Conservation (phyloP, 2,888 invertebrate species). For the Pheosia gnoma region DNA sequence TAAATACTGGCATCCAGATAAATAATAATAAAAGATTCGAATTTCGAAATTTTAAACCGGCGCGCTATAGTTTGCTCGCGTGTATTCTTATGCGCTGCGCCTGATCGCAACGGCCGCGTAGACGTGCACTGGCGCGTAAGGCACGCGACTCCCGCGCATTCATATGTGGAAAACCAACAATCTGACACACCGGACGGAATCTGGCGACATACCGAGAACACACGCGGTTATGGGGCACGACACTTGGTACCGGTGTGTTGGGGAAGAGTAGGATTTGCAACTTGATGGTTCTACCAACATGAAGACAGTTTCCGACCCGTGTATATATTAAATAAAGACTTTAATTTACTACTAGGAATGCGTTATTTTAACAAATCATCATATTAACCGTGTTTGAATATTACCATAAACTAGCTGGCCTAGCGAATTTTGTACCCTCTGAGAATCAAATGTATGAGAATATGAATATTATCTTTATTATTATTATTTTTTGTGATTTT, state of each 20-base stretch:
- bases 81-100: constrained; percentile 59
- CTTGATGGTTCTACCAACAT: too few relatives aligned
- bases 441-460: too few relatives aligned
- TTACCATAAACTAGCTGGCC: too few relatives aligned
- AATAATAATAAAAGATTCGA: constrained; percentile 18
- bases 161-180: constrained; percentile 72
- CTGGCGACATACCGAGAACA: constrained; percentile 45
- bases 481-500: too few relatives aligned
- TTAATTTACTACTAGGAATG: too few relatives aligned
- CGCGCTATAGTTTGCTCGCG: constrained; percentile 42
- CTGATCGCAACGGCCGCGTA: constrained; percentile 62
- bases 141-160: constrained; percentile 62
- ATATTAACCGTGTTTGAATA: too few relatives aligned
- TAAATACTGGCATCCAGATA: background rate
- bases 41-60: constrained; percentile 10
- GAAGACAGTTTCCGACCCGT: too few relatives aligned
- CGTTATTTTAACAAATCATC: too few relatives aligned
- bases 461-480: too few relatives aligned
- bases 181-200: constrained; percentile 46
- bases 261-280: too few relatives aligned
- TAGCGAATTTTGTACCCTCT: too few relatives aligned
- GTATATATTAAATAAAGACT: too few relatives aligned
- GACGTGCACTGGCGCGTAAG: constrained; percentile 67
- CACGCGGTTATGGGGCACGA: background rate
- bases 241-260: background rate